Evolutionary conservation across 2,888 invertebrate species (phyloP).

Genomic region (Cephus runcator): DNA sequence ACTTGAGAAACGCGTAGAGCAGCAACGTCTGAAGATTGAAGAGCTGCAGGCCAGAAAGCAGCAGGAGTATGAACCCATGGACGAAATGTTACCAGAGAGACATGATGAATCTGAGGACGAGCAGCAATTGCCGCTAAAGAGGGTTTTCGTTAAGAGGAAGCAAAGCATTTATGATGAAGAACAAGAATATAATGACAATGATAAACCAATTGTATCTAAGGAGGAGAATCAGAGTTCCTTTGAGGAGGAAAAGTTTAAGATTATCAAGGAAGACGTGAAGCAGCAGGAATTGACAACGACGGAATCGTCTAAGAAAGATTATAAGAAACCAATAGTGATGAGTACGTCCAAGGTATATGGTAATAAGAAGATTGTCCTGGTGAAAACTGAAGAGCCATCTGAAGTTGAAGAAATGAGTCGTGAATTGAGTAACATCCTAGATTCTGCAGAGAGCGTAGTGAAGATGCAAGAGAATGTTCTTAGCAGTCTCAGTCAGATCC

Average conservation of each 20-base stretch:
- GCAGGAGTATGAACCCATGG: constrained; percentile 55
- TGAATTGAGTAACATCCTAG: constrained; percentile 57
- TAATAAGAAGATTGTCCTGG: constrained; percentile 55
- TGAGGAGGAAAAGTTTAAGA: constrained; percentile 21
- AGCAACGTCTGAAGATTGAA: constrained; percentile 59
- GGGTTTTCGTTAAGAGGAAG: constrained; percentile 71
- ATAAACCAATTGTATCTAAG: constrained; percentile 19
- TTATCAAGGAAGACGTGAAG: constrained; percentile 2
- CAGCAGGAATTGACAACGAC: constrained; percentile 12
- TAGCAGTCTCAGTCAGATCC: constrained; percentile 53
- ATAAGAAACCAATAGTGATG: constrained; percentile 29
- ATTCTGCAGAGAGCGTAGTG: constrained; percentile 55
- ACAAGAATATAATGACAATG: constrained; percentile 55
- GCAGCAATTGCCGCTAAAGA: constrained; percentile 68
- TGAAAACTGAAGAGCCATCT: constrained; percentile 46
- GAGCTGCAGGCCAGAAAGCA: constrained; percentile 59
- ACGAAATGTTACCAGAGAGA: constrained; percentile 60
- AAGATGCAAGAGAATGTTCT: constrained; percentile 61
- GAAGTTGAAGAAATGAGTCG: constrained; percentile 61
- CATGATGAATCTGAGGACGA: constrained; percentile 61
- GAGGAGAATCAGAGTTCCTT: constrained; percentile 19
- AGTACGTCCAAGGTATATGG: constrained; percentile 53
- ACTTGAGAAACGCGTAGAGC: constrained; percentile 58
- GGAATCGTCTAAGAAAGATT: constrained; percentile 29
- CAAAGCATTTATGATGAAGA: constrained; percentile 65